phyloP scores from a whole-genome alignment of 2,888 invertebrate species.

The Tipula unca region DNA sequence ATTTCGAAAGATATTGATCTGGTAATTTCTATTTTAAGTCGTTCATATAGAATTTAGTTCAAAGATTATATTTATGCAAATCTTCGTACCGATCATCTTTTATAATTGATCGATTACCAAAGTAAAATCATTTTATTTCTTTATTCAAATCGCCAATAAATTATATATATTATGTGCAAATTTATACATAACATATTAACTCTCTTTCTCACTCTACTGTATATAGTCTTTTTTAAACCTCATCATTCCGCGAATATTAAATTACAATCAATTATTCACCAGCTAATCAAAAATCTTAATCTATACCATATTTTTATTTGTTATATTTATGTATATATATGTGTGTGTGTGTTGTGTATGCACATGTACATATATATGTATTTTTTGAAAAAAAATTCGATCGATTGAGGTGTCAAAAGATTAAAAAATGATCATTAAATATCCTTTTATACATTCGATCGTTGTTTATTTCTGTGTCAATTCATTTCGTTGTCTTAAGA shows the following conservation, averaged over 20 bases:
- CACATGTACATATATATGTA: too few relatives aligned
- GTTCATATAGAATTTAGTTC: too few relatives aligned
- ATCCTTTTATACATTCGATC: slow-evolving; percentile 17
- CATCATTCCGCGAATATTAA: slow-evolving; percentile 8
- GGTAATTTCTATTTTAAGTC: background rate
- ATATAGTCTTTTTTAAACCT: background rate
- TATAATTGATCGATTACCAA: background rate
- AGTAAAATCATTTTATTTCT: background rate
- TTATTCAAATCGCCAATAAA: background rate
- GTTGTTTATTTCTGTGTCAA: background rate
- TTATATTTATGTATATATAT: background rate
- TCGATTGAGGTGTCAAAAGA: slow-evolving; percentile 18
- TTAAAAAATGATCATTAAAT: slow-evolving; percentile 18
- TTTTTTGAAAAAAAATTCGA: background rate
- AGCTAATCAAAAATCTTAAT: background rate
- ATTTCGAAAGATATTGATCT: background rate
- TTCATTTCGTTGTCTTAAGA: slow-evolving; percentile 8
- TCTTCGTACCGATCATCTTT: background rate
- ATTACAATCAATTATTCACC: slow-evolving; percentile 8
- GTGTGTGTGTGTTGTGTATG: background rate
- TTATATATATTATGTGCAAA: background rate
- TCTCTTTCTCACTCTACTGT: background rate
- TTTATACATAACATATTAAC: background rate
- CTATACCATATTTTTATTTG: background rate
- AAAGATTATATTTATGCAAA: too few relatives aligned